Evolutionary conservation across 1,140 invertebrate species (phyloP).

Genomic region (Saccostrea cuccullata): DNA sequence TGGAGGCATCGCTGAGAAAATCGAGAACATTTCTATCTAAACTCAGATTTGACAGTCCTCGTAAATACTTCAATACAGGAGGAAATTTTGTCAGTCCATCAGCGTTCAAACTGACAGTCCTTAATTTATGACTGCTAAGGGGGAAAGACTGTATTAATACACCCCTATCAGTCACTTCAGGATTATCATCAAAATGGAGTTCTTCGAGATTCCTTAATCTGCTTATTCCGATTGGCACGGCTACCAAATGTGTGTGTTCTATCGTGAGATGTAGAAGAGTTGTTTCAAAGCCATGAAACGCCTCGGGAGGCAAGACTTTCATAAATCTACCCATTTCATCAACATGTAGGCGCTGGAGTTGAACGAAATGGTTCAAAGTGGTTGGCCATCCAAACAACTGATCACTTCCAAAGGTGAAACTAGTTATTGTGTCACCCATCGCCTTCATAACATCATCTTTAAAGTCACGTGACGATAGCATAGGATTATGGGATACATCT

Average conservation of each 20-base stretch:
- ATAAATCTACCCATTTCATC: slow-evolving; percentile 12
- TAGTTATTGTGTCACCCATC: slow-evolving; percentile 46
- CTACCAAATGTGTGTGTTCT: slow-evolving; percentile 42
- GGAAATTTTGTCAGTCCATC: slow-evolving; percentile 48
- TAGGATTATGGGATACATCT: slow-evolving; percentile 47
- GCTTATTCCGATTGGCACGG: slow-evolving; percentile 47
- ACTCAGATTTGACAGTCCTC: slow-evolving; percentile 12
- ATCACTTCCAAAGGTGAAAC: slow-evolving; percentile 45
- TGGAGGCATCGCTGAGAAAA: slow-evolving; percentile 46
- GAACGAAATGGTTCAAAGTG: slow-evolving; percentile 45
- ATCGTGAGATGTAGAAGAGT: slow-evolving; percentile 48
- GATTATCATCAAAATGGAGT: slow-evolving; percentile 51
- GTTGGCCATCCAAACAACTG: slow-evolving; percentile 39
- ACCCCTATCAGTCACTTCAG: slow-evolving; percentile 36
- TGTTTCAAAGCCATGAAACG: slow-evolving; percentile 50
- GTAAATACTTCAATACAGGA: slow-evolving; percentile 46
- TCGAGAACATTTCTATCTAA: slow-evolving; percentile 48
- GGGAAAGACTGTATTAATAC: slow-evolving; percentile 51
- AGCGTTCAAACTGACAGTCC: slow-evolving; percentile 29
- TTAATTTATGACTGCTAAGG: slow-evolving; percentile 1
- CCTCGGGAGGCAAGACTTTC: slow-evolving; percentile 37
- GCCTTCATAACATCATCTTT: slow-evolving; percentile 45
- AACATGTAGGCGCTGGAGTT: slow-evolving; percentile 41
- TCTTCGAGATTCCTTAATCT: slow-evolving; percentile 39
- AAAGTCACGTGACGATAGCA: not conserved